phyloP scores from a whole-genome alignment of 2,113 vertebrate genomes.

The Acinonyx jubatus region DNA sequence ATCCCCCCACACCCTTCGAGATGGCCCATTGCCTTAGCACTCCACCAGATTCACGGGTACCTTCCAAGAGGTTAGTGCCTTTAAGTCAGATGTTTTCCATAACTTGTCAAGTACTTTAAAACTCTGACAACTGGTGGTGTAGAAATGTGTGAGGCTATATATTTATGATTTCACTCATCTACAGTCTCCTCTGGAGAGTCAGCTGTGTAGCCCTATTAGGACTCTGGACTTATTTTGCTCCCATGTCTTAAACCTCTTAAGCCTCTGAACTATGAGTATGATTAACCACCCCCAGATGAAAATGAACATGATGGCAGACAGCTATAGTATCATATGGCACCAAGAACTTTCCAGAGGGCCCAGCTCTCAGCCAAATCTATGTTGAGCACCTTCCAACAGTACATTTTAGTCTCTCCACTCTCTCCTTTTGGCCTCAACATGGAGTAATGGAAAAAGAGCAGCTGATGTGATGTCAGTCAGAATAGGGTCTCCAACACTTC shows the following conservation, averaged over 20 bases:
- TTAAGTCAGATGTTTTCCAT: slow-evolving; percentile 67
- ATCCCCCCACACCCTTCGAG: neutral
- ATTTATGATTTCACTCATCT: slow-evolving; percentile 74
- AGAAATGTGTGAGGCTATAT: slow-evolving; percentile 60
- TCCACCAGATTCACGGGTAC: neutral
- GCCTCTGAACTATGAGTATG: slow-evolving; percentile 69
- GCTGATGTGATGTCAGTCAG: slow-evolving; percentile 59
- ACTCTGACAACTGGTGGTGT: slow-evolving; percentile 65
- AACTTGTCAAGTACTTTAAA: slow-evolving; percentile 67
- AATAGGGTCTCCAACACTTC: neutral
- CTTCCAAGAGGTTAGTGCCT: slow-evolving; percentile 23
- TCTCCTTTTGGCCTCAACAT: slow-evolving; percentile 41
- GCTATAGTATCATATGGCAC: slow-evolving; percentile 69
- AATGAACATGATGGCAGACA: slow-evolving; percentile 68
- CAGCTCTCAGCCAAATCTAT: slow-evolving; percentile 53
- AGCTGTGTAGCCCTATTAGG: slow-evolving; percentile 63
- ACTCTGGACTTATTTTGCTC: slow-evolving; percentile 29
- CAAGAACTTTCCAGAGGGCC: slow-evolving; percentile 61
- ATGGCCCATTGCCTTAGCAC: slow-evolving; percentile 3
- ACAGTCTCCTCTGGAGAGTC: slow-evolving; percentile 60
- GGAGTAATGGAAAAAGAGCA: slow-evolving; percentile 62
- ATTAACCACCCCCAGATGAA: slow-evolving; percentile 69
- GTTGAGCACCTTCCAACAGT: slow-evolving; percentile 58
- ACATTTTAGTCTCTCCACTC: slow-evolving; percentile 59
- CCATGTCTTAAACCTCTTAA: slow-evolving; percentile 74